Conservation (phyloP, 2,797 vertebrate genomes). For the Anguilla megastoma region DNA sequence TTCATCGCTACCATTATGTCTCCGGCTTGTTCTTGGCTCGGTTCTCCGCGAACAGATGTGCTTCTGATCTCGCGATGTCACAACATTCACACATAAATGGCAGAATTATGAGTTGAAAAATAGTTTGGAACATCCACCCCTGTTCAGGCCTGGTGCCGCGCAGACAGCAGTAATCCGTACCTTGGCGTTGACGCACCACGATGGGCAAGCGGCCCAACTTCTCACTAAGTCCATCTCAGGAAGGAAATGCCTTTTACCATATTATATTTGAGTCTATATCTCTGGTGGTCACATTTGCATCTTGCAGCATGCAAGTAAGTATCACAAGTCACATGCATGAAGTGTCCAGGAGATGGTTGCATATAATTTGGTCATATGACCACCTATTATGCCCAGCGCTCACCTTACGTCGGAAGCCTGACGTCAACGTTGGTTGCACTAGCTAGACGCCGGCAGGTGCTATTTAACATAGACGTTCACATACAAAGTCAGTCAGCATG, state of each 20-base stretch:
- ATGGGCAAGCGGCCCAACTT: not conserved
- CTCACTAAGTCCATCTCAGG: not conserved
- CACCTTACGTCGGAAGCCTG: too few relatives aligned
- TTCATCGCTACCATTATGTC: not conserved
- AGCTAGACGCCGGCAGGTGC: too few relatives aligned
- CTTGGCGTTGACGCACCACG: not conserved
- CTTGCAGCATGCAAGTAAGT: not conserved
- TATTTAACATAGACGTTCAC: too few relatives aligned
- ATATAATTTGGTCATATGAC: too few relatives aligned
- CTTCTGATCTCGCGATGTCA: not conserved
- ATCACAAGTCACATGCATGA: not conserved
- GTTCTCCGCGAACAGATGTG: not conserved
- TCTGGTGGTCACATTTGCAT: not conserved
- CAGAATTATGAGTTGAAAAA: not conserved
- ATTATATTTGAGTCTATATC: not conserved
- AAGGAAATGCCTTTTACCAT: not conserved
- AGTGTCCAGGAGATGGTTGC: not conserved
- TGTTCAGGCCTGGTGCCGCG: not conserved
- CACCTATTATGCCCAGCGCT: too few relatives aligned
- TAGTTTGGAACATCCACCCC: not conserved
- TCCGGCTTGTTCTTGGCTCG: not conserved
- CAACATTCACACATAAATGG: conserved; percentile 5
- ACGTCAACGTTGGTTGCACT: too few relatives aligned
- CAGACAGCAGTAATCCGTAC: not conserved
- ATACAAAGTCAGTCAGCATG: too few relatives aligned